Base-by-base conservation (phyloP, 1,140 invertebrate genomes). In the Zaprionus taronus region DNA sequence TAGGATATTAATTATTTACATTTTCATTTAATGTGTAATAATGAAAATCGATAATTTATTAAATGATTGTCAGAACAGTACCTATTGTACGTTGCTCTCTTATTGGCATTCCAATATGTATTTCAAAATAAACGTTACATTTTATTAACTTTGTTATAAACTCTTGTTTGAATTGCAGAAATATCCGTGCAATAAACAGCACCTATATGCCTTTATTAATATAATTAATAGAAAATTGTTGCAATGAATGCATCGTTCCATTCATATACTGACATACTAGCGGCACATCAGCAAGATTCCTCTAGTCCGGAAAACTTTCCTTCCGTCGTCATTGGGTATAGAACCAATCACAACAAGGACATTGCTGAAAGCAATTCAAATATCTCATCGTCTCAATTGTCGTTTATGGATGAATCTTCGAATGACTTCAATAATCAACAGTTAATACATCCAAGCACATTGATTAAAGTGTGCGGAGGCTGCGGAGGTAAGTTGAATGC, bases 181-280 rank as follows among this genome's bases (percentile, higher is more conserved):
- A 41, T 47, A 49, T 22, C 28, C 64, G 75, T 77, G 75, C 70
- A 73, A 68, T 81, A 84, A 79, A 79, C 70, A 87, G 84, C 81
- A 90, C 78, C 62, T 82, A 61, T 81, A 87, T 87, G 84, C 78
- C 85, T 85, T 84, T 57, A 73, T 69, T 80, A 72, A 90, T 71
- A 68, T 81, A 76, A 73, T 63, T 84, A 65, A 77, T 58, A 57
- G 65, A 68, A 83, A 81, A 49, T 74, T 74, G 93, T 94, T 81
- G 94, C 95, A 93, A 95, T 95, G 95, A 95, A 95, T 95, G 95
- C 95, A 93, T 95, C 95, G 93, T 95, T 95, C 93, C 95, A 95
- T 94, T 94, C 95, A 93, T 95, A 95, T 93, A 93, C 94, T 93
- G 95, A 95, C 93, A 94, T 95, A 74, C 95, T 94, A 93, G 95